These are phyloP conservation scores for Argyrosomus japonicus DNA, from an alignment of 2,113 vertebrate genomes.

Conservation along the genomic window DNA sequence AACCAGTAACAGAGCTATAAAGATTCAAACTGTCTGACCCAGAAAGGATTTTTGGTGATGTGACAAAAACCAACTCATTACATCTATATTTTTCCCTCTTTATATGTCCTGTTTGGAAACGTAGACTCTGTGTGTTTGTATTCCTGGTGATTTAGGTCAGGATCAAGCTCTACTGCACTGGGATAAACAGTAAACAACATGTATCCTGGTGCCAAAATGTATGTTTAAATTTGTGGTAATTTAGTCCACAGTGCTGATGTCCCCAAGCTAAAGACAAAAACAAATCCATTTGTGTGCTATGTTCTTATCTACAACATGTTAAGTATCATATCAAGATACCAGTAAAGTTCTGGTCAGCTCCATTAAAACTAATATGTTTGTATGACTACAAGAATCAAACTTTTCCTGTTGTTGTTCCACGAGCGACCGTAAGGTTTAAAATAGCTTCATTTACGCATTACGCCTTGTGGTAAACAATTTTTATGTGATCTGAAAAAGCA, in stretches of 20 bases:
- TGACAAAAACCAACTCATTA: not conserved
- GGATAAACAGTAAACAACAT: constrained; percentile 44
- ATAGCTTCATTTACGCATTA: constrained; percentile 73
- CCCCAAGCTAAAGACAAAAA: constrained; percentile 11
- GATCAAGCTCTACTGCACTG: constrained; percentile 7
- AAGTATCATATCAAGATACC: constrained; percentile 21
- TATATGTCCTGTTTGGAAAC: constrained; percentile 2
- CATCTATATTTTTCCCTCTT: not conserved
- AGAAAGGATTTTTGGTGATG: not conserved
- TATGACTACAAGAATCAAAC: constrained; percentile 43
- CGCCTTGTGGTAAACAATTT: constrained; percentile 79
- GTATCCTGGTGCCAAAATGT: not conserved
- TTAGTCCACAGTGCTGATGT: constrained; percentile 25
- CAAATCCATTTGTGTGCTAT: constrained; percentile 12
- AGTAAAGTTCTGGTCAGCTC: not conserved
- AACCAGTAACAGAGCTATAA: not conserved
- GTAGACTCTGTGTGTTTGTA: constrained; percentile 32
- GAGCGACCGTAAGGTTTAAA: constrained; percentile 57
- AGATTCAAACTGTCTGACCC: not conserved
- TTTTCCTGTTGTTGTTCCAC: constrained; percentile 78
- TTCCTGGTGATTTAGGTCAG: constrained; percentile 49
- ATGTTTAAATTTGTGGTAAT: constrained; percentile 19
- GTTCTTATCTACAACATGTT: not conserved
- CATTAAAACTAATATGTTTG: constrained; percentile 41
- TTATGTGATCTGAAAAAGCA: constrained; percentile 71